These are phyloP conservation scores for Icerya purchasi DNA, from an alignment of 2,888 invertebrate genomes.

Conservation along the genomic window DNA sequence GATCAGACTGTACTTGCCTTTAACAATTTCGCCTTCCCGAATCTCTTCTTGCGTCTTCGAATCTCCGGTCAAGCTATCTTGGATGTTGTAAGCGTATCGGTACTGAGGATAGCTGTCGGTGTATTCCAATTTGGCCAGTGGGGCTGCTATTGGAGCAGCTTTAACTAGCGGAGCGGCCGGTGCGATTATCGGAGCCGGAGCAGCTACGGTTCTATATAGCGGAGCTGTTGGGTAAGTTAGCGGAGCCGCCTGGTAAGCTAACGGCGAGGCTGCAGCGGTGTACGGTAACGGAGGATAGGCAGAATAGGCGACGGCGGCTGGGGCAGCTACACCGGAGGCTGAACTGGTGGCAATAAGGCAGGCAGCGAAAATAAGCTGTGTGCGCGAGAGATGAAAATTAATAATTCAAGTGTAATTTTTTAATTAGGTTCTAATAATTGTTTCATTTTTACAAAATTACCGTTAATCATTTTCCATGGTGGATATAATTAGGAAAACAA, in stretches of 20 bases:
- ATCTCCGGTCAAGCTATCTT: conserved; percentile 22
- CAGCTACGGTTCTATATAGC: neutral
- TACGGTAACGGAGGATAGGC: neutral
- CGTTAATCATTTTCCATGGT: too few relatives aligned
- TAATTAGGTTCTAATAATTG: too few relatives aligned
- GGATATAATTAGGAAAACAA: too few relatives aligned
- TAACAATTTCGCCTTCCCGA: conserved; percentile 23
- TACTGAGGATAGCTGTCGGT: conserved; percentile 19
- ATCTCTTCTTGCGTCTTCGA: conserved; percentile 22
- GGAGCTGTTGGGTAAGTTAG: neutral
- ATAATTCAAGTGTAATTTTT: too few relatives aligned
- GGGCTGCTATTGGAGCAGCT: conserved; percentile 18
- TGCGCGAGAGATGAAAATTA: too few relatives aligned
- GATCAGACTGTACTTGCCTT: conserved; percentile 22
- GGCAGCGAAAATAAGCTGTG: neutral
- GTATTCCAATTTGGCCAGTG: conserved; percentile 21
- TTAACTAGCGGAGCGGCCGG: conserved; percentile 1
- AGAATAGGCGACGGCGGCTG: neutral
- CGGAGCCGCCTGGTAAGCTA: neutral
- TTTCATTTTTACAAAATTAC: too few relatives aligned
- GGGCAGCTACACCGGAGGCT: neutral
- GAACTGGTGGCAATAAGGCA: neutral
- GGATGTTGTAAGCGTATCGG: conserved; percentile 19
- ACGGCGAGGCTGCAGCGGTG: neutral
- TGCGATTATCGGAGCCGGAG: neutral